Percentiles rank a stretch among this genome's conserved stretches.
Evolutionary conservation across 2,888 invertebrate species (phyloP).

Genomic region (Drosophila atroscutellata): DNA sequence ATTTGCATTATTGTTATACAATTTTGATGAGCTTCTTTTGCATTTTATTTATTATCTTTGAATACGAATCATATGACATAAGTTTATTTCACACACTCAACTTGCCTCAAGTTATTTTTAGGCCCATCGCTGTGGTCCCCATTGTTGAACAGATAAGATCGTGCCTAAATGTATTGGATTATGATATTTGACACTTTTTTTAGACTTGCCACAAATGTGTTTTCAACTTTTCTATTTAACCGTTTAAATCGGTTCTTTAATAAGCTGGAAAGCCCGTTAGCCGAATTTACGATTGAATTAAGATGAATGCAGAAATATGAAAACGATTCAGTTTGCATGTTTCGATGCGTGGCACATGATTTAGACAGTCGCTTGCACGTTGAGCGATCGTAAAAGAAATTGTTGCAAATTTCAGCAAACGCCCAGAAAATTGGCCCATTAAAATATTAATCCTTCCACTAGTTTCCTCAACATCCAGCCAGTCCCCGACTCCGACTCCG

Average conservation of each 20-base stretch:
- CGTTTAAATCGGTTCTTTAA: background rate
- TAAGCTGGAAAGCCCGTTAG: background rate
- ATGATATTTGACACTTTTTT: constrained; percentile 15
- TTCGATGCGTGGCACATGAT: background rate
- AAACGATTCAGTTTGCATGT: background rate
- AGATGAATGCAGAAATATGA: background rate
- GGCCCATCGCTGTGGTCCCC: background rate
- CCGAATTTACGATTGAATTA: background rate
- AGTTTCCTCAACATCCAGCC: constrained; percentile 11
- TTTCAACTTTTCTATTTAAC: background rate
- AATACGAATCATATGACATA: constrained; percentile 22
- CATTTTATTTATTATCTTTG: constrained; percentile 8
- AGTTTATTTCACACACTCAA: background rate
- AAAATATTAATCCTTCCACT: constrained; percentile 76
- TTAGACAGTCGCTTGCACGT: background rate
- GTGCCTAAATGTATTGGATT: background rate
- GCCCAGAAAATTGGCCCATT: constrained; percentile 62
- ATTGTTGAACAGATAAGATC: constrained; percentile 1
- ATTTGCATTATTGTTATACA: constrained; percentile 23
- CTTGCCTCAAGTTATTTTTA: background rate
- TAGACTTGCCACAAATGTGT: background rate
- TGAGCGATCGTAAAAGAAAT: constrained; percentile 64
- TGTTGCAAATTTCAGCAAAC: constrained; percentile 74
- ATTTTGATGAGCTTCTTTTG: constrained; percentile 9
- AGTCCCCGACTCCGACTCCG: background rate